Base-by-base conservation (phyloP, 2,797 vertebrate species). In the Notolabrus celidotus region DNA sequence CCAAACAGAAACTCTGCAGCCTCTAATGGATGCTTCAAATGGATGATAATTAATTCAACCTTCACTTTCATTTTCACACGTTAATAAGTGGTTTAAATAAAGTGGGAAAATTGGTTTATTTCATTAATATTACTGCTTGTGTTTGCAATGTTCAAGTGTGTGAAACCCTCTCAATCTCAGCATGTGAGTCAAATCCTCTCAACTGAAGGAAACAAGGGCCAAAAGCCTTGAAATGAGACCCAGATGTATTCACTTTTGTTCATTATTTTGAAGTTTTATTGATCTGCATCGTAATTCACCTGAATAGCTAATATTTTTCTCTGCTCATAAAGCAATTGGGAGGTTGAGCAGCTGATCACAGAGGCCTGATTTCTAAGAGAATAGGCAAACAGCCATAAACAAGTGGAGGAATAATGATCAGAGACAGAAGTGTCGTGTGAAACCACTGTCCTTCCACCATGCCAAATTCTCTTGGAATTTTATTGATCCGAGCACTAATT, bases 401-500 rank as follows among this genome's bases (percentile, higher is more conserved):
- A 31, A 39, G 16, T 3, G 19, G 29, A 66, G 2, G 47, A 15
- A 45, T 58, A 3, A 12, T 33, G 33, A 23, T 10, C 10, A 20
- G 10, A 17, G 19, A 31, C 36, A 17, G 19, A 0, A 17, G 25
- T 33, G 33, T 31, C 8, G 34, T 62, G n/a, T 60, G 54, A 67
- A 73, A 15, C 20, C 19, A 27, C 38, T 6, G 1, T 73, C 29
- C n/a, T 27, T 58, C 39, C 27, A 41, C 16, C 27, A 45, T 31
- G 10, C 27, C 5, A 22, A 67, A 50, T 50, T 56, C 38, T 72
- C 61, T 58, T 19, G 52, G 67, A 55, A 36, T n/a, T 7, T 55
- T 25, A 88, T 73, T 64, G 74, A 80, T 60, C 54, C 33, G 16
- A 25, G 19, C 49, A 46, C 46, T 82, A 80, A 88, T 88, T 79